Percentiles rank a stretch among this genome's conserved stretches.
These are phyloP conservation scores for Corythornis cristatus DNA, from an alignment of 2,113 vertebrate species.

Conservation along the genomic window DNA sequence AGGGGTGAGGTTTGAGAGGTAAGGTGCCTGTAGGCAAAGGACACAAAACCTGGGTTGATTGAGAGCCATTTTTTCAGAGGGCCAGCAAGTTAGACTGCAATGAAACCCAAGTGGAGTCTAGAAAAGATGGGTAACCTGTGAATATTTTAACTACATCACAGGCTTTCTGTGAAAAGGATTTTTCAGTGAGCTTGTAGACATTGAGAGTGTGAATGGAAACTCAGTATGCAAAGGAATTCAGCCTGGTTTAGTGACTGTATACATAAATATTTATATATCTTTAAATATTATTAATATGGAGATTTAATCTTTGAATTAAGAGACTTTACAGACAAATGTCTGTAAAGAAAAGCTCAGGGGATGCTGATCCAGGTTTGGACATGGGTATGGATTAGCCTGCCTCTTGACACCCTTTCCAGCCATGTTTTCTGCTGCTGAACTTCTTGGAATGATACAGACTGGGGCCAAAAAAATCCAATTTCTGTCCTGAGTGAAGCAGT, in stretches of 20 bases:
- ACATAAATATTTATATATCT: background rate
- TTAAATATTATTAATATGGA: background rate
- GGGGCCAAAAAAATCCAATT: background rate
- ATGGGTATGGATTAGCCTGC: background rate
- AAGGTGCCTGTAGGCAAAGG: background rate
- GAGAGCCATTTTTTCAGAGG: background rate
- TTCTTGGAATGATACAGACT: background rate
- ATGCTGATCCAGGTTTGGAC: background rate
- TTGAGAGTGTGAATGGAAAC: background rate
- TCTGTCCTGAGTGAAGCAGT: background rate
- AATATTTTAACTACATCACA: background rate
- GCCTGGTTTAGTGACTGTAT: background rate
- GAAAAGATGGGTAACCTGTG: background rate
- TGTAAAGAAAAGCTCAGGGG: background rate
- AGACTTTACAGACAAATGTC: background rate
- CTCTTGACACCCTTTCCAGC: background rate
- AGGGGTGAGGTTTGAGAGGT: background rate
- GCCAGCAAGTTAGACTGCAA: background rate
- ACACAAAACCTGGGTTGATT: background rate
- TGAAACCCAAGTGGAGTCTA: background rate
- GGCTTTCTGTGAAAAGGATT: background rate
- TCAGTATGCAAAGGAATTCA: background rate
- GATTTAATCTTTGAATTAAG: background rate
- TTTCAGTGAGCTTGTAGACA: background rate
- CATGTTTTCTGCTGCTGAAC: background rate